phyloP scores from a whole-genome alignment of 1,140 invertebrate species.

The Calosoma granatense region DNA sequence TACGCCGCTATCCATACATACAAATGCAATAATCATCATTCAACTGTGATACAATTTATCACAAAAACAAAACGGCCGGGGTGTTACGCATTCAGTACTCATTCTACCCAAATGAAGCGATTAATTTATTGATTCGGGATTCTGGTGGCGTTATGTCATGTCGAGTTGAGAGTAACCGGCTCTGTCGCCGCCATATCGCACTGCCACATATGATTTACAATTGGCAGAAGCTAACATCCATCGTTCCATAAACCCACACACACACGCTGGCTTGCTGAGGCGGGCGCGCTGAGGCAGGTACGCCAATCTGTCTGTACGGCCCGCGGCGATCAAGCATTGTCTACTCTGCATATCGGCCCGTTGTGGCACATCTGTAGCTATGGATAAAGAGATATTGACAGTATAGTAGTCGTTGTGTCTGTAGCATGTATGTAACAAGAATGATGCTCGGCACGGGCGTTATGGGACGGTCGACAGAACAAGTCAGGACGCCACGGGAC shows the following conservation, averaged over 20 bases:
- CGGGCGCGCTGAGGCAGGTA: too few species aligned
- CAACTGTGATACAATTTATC: neutral
- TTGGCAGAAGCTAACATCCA: neutral
- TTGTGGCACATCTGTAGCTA: too few species aligned
- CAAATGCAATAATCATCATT: conserved; percentile 9
- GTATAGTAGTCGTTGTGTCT: too few species aligned
- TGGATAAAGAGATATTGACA: too few species aligned
- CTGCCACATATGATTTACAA: conserved; percentile 5
- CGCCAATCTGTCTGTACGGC: too few species aligned
- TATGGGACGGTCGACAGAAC: too few species aligned
- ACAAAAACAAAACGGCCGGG: conserved; percentile 3
- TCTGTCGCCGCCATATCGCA: neutral
- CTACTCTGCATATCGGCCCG: too few species aligned
- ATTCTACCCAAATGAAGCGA: conserved; percentile 6
- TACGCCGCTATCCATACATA: neutral
- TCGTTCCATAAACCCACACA: too few species aligned
- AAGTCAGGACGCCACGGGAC: too few species aligned
- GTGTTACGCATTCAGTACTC: neutral
- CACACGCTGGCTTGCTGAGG: neutral
- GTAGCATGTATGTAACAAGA: too few species aligned
- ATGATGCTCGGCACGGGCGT: too few species aligned
- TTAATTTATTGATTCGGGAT: conserved; percentile 9
- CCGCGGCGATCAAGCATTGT: too few species aligned
- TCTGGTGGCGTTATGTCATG: neutral
- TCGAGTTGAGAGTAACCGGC: neutral